Evolutionary conservation across 30 jellyfish, hydroid and myxozoan species (phyloP).

Genomic region (Aurelia coerulea): DNA sequence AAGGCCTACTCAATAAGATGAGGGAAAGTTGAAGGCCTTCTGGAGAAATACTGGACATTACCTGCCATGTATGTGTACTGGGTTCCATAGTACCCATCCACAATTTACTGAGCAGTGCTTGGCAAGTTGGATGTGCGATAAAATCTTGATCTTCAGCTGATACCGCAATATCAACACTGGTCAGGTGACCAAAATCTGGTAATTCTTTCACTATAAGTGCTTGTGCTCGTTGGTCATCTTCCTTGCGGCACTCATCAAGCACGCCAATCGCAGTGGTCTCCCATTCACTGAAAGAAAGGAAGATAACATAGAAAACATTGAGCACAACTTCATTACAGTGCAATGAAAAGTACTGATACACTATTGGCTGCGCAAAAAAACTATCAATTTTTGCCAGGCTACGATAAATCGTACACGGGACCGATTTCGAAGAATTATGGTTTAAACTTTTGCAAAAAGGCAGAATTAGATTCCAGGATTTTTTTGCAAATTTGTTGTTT

Average conservation of each 20-base stretch:
- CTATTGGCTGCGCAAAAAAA: no score
- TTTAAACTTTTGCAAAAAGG: no score
- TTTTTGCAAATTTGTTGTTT: no score
- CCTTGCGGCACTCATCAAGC: slow-evolving; percentile 90
- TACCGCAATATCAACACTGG: slow-evolving; percentile 94
- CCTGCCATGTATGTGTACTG: slow-evolving; percentile 81
- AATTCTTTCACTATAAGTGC: slow-evolving; percentile 83
- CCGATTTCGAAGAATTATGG: no score
- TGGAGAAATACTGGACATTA: not conserved
- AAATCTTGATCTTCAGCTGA: slow-evolving; percentile 94
- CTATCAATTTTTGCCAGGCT: no score
- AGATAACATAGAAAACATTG: no score
- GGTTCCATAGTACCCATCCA: slow-evolving; percentile 97
- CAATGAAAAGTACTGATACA: no score
- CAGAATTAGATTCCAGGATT: no score
- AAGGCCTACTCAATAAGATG: no score
- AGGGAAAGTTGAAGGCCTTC: no score
- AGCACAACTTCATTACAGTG: no score
- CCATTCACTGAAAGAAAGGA: slow-evolving; percentile 60
- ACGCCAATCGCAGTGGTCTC: slow-evolving; percentile 94
- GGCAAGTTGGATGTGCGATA: slow-evolving; percentile 96
- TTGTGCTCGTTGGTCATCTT: slow-evolving; percentile 92
- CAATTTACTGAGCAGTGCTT: slow-evolving; percentile 80
- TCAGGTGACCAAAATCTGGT: slow-evolving; percentile 85
- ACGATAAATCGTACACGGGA: no score